Conservation (phyloP, 2,797 vertebrate species). For the Lycodopsis pacificus region DNA sequence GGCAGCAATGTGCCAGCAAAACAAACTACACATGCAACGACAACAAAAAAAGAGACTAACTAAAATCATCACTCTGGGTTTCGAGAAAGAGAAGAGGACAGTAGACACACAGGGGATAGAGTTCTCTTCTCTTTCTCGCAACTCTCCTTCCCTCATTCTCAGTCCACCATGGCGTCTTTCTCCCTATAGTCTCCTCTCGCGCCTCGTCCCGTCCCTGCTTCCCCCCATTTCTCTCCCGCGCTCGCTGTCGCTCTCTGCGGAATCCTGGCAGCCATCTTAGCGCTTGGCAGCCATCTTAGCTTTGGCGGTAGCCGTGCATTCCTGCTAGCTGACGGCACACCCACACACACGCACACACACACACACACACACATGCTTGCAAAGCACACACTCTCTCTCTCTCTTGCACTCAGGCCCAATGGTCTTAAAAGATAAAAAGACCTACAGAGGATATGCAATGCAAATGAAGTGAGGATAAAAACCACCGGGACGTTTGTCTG, state of each 20-base stretch:
- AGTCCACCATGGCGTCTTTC: conserved; percentile 52
- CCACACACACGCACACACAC: conserved; percentile 54
- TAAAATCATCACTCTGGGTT: conserved; percentile 48
- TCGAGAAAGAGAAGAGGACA: conserved; percentile 11
- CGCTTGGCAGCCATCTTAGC: conserved; percentile 96
- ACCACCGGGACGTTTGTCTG: conserved; percentile 48
- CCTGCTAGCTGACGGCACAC: conserved; percentile 84
- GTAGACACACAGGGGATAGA: conserved; percentile 37
- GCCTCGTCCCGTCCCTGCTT: conserved; percentile 65
- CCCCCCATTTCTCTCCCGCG: conserved; percentile 62
- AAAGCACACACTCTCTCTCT: conserved; percentile 32
- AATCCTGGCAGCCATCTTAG: conserved; percentile 94
- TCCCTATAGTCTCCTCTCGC: conserved; percentile 52
- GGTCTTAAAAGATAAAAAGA: conserved; percentile 76
- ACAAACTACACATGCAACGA: conserved; percentile 9
- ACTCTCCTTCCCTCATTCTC: conserved; percentile 38
- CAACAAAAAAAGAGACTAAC: conserved; percentile 52
- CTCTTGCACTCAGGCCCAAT: conserved; percentile 47
- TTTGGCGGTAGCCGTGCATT: conserved; percentile 88
- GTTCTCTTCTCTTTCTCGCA: conserved; percentile 33
- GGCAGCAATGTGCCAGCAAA: conserved; percentile 60
- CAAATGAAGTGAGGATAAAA: conserved; percentile 47
- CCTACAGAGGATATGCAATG: conserved; percentile 56
- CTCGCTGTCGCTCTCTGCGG: conserved; percentile 82
- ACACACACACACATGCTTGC: conserved; percentile 48